phyloP scores from a whole-genome alignment of 2,113 vertebrate species.

The Chloroceryle aenea region DNA sequence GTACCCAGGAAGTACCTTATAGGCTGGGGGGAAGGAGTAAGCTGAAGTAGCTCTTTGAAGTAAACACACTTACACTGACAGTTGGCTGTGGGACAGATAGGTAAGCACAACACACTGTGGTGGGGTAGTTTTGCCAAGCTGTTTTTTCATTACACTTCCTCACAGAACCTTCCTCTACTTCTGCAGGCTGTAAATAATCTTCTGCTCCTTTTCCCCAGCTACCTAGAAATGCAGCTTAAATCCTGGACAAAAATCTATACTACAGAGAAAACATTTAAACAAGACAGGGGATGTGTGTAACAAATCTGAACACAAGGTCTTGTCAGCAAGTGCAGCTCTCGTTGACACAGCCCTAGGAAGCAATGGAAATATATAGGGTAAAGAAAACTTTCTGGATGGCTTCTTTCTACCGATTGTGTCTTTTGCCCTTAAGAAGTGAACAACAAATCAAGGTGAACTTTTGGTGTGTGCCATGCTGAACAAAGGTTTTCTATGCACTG shows the following conservation, averaged over 20 bases:
- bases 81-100: neutral
- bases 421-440: neutral
- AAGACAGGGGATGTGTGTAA: neutral
- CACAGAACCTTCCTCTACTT: neutral
- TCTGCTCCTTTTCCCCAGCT: neutral
- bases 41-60: neutral
- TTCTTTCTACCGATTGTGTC: neutral
- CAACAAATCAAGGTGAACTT: neutral
- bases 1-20: neutral
- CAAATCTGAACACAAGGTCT: neutral
- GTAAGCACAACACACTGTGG: neutral
- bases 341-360: neutral
- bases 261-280: neutral
- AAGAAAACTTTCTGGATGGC: neutral
- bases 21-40: neutral
- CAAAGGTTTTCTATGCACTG: neutral
- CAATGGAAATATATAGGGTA: neutral
- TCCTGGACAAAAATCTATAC: neutral
- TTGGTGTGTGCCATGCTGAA: neutral
- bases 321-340: neutral
- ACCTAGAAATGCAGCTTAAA: neutral
- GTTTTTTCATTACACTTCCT: neutral
- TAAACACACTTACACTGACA: neutral
- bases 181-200: neutral
- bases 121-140: neutral